Percentiles rank a stretch among this genome's conserved stretches.
These are phyloP conservation scores for Stenichneumon culpator DNA, from an alignment of 2,888 invertebrate genomes.

Conservation along the genomic window DNA sequence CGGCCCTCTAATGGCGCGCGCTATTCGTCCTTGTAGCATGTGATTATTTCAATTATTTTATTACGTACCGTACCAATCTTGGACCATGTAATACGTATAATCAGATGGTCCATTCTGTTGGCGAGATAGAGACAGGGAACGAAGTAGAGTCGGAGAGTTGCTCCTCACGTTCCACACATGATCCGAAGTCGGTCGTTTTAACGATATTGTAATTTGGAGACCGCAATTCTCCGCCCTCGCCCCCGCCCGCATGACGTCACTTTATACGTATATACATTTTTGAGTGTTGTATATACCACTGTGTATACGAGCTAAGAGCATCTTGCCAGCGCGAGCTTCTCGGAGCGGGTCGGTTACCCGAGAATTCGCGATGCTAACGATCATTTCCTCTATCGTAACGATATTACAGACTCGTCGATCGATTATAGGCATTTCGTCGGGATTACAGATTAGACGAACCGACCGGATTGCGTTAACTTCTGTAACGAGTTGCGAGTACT, in stretches of 20 bases:
- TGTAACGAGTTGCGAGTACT: conserved; percentile 37
- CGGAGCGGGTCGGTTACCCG: conserved; percentile 64
- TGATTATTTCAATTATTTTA: conserved; percentile 84
- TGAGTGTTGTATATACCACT: conserved; percentile 32
- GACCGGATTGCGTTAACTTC: conserved; percentile 75
- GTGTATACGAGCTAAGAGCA: conserved; percentile 71
- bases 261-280: conserved; percentile 49
- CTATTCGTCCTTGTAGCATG: conserved; percentile 76
- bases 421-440: conserved; percentile 78
- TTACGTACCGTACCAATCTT: conserved; percentile 81
- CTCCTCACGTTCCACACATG: conserved; percentile 69
- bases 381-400: conserved; percentile 71
- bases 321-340: conserved; percentile 76
- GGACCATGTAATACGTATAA: conserved; percentile 81
- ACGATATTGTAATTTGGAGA: conserved; percentile 82
- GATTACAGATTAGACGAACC: conserved; percentile 74
- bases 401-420: conserved; percentile 72
- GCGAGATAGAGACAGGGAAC: conserved; percentile 39
- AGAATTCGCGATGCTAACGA: conserved; percentile 45
- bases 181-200: conserved; percentile 75
- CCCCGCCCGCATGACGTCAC: conserved; percentile 73
- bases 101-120: conserved; percentile 77
- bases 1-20: conserved; percentile 72
- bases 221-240: conserved; percentile 72
- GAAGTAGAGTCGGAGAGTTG: conserved; percentile 46